phyloP scores from a whole-genome alignment of 2,113 vertebrate genomes.

The Clinocottus analis region DNA sequence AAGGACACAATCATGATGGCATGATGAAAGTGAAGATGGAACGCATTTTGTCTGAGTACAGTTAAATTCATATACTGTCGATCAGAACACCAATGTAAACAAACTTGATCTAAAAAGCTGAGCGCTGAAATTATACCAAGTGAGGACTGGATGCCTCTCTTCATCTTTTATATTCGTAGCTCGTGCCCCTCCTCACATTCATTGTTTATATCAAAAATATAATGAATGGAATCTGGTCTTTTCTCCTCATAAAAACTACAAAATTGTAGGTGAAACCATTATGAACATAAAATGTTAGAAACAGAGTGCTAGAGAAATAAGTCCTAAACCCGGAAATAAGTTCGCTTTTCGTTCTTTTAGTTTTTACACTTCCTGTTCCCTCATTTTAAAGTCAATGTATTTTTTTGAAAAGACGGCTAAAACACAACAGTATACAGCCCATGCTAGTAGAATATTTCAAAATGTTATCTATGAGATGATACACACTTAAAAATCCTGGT shows the following conservation, averaged over 20 bases:
- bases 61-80: background rate
- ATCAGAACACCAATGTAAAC: background rate
- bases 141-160: conserved; percentile 67
- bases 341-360: too few species aligned
- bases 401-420: too few species aligned
- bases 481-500: background rate
- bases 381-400: too few species aligned
- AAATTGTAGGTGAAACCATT: conserved; percentile 16
- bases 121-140: conserved; percentile 41
- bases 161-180: conserved; percentile 48
- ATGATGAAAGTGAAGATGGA: background rate
- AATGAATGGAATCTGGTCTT: conserved; percentile 54
- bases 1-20: background rate
- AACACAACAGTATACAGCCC: background rate
- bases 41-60: conserved; percentile 6
- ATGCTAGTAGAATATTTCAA: background rate
- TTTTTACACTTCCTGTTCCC: too few species aligned
- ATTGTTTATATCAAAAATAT: conserved; percentile 42
- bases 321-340: too few species aligned
- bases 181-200: conserved; percentile 30
- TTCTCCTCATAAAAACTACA: conserved; percentile 15
- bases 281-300: background rate
- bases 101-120: background rate
- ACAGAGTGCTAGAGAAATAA: background rate
- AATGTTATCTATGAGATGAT: background rate